These are phyloP conservation scores for Homarus americanus DNA, from an alignment of 1,140 invertebrate species.

Conservation along the genomic window DNA sequence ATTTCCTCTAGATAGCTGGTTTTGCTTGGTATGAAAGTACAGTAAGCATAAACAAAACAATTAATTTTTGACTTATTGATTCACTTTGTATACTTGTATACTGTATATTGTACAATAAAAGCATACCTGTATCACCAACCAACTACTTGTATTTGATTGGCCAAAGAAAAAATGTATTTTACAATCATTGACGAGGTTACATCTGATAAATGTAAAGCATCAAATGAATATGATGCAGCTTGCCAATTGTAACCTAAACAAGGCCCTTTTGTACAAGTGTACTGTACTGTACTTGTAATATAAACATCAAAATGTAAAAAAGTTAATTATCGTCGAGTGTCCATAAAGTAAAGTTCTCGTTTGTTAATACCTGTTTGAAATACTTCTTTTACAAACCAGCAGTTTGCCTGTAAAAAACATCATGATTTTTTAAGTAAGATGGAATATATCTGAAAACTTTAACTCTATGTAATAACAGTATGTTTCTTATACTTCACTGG, in stretches of 20 bases:
- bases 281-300: not conserved
- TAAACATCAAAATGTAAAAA: not conserved
- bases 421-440: too few species aligned
- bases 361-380: too few species aligned
- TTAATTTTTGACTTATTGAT: not conserved
- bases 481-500: too few species aligned
- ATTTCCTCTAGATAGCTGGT: not conserved
- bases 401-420: not conserved
- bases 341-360: not conserved
- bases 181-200: not conserved
- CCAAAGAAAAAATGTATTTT: not conserved
- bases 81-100: too few species aligned
- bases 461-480: too few species aligned
- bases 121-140: too few species aligned
- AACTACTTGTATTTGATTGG: too few species aligned
- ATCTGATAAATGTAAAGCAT: not conserved
- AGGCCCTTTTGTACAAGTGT: not conserved
- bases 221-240: not conserved
- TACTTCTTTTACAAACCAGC: not conserved
- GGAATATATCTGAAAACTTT: too few species aligned
- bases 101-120: too few species aligned
- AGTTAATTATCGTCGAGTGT: not conserved
- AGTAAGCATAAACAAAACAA: not conserved
- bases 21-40: not conserved
- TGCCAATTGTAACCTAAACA: not conserved